Conservation (phyloP, 2,888 invertebrate genomes). For the Habrosyne pyritoides region DNA sequence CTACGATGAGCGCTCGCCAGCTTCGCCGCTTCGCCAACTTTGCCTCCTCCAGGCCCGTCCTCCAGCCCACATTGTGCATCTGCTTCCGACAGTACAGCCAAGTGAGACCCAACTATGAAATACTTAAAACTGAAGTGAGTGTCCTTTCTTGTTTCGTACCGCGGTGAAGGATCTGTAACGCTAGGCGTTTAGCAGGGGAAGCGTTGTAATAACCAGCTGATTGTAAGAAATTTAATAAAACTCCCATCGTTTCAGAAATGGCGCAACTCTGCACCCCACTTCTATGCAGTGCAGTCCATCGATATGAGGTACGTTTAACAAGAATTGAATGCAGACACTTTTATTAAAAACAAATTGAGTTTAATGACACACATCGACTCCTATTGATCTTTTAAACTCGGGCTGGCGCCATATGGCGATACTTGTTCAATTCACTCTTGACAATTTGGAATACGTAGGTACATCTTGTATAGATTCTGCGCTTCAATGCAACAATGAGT, state of each 20-base stretch:
- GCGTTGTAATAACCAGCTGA: neutral
- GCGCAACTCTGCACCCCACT: constrained; percentile 75
- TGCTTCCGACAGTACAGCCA: constrained; percentile 70
- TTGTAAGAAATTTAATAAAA: constrained; percentile 9
- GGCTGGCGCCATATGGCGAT: constrained; percentile 54
- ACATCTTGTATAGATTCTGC: neutral
- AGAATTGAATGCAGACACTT: constrained; percentile 39
- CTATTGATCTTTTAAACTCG: constrained; percentile 72
- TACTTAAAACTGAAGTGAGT: constrained; percentile 72
- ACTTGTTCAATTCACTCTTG: constrained; percentile 61
- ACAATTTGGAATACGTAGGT: constrained; percentile 48
- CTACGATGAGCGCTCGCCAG: constrained; percentile 69
- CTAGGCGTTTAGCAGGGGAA: neutral
- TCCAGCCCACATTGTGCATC: constrained; percentile 50
- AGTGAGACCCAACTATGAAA: constrained; percentile 77
- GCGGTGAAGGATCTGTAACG: constrained; percentile 13
- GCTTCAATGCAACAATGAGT: neutral
- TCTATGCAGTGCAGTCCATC: constrained; percentile 74
- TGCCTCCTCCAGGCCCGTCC: constrained; percentile 41
- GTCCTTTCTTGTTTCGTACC: constrained; percentile 42
- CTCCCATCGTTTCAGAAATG: constrained; percentile 71
- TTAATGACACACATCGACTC: constrained; percentile 65
- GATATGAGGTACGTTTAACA: constrained; percentile 70
- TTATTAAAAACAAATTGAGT: constrained; percentile 64
- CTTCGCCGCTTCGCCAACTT: constrained; percentile 60